Conservation (phyloP, 2,888 invertebrate genomes). For the Vesta saturnalis region DNA sequence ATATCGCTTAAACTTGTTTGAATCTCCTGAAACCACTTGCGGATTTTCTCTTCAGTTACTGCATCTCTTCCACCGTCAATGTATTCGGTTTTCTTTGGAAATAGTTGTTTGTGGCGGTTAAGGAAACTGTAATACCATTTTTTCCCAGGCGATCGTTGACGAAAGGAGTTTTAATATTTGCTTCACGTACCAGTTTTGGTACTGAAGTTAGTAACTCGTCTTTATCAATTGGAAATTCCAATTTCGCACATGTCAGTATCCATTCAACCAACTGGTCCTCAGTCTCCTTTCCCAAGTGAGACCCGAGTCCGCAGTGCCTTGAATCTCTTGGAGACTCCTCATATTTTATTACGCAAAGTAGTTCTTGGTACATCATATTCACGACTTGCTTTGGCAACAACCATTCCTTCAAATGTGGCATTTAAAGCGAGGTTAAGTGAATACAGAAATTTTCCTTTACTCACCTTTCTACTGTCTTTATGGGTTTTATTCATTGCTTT, state of each 20-base stretch:
- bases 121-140: no score
- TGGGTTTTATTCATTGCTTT: no score
- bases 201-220: slow-evolving; percentile 8
- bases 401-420: no score
- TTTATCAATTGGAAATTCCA: slow-evolving; percentile 39
- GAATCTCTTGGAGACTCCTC: no score
- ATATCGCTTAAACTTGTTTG: no score
- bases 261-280: not conserved
- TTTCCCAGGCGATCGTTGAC: no score
- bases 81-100: not conserved
- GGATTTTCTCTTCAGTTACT: slow-evolving; percentile 25
- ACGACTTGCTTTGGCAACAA: no score
- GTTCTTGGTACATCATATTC: no score
- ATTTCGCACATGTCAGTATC: slow-evolving; percentile 30
- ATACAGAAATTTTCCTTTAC: no score
- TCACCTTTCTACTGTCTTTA: no score
- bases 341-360: no score
- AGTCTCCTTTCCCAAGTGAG: not conserved
- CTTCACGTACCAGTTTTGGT: not conserved
- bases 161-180: not conserved
- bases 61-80: not conserved
- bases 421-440: no score
- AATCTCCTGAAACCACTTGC: slow-evolving; percentile 22
- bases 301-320: not conserved
- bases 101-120: not conserved